Evolutionary conservation across 2,888 invertebrate species (phyloP), one percentile per base, ranked within the genome.

Genomic region (Mellilla xanthometata): DNA sequence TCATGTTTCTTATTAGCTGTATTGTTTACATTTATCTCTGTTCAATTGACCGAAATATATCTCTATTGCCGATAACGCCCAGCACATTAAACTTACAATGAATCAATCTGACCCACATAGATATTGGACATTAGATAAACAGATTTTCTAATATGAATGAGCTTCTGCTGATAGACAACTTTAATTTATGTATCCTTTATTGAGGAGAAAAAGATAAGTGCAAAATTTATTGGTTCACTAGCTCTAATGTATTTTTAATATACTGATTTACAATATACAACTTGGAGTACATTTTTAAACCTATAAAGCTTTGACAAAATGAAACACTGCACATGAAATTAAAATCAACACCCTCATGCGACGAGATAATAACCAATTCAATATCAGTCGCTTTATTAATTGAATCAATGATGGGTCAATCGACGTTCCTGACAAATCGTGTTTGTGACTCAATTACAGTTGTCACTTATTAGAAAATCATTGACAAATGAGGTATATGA

Each of bases 371-470:
- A 32, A 30, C 28, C 35, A 40, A 24, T 30, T 31, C 29, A 39
- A 43, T 41, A 50, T 47, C 36, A 32, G 28, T 31, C 24, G 29
- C 35, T 33, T 23, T 38, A 39, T 35, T 58, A 62, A 67, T 68
- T 62, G 62, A 68, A 70, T 60, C 65, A 68, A 65, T 66, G 72
- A 72, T 75, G 66, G 65, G 68, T 63, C 56, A 50, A 74, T 77
- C 68, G 67, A 64, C 62, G 62, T 62, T 64, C 48, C 67, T 64
- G 67, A 63, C 69, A 72, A 75, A 76, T 77, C 15, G 61, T 65
- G 63, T 62, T 66, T 58, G 75, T 85, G 70, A 83, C 79, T 83
- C 76, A 84, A 85, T 85, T 84, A 83, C 61, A 67, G 60, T 59
- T 65, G 56, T 60, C 52, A 62, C 53, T 44, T n/a, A n/a, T n/a